Percentiles rank a stretch among this genome's conserved stretches.
These are phyloP conservation scores for Oncorhynchus mykiss DNA, from an alignment of 2,113 vertebrate genomes.

Conservation along the genomic window DNA sequence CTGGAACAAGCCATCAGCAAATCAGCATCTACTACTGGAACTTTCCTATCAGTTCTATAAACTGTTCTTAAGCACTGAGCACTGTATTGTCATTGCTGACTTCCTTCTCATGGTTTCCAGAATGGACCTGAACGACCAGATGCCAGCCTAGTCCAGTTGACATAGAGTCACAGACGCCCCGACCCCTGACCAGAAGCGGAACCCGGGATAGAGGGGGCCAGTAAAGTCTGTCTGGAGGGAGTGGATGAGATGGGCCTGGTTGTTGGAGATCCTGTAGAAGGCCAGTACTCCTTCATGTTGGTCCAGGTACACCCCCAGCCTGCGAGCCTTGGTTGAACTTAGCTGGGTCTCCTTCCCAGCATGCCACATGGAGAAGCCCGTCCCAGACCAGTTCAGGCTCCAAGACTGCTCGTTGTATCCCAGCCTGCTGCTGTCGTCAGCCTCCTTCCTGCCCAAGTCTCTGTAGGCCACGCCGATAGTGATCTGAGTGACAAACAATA, in stretches of 20 bases:
- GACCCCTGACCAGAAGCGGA: slow-evolving; percentile 69
- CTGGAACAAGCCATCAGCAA: no score
- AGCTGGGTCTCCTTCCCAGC: slow-evolving; percentile 60
- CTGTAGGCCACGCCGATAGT: slow-evolving; percentile 70
- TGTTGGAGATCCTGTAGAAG: slow-evolving; percentile 65
- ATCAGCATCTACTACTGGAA: no score
- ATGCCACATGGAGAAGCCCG: slow-evolving; percentile 72
- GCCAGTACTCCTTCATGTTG: slow-evolving; percentile 69
- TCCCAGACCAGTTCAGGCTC: slow-evolving; percentile 75
- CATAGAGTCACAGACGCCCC: slow-evolving; percentile 64
- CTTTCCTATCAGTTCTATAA: no score
- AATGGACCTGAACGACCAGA: no score
- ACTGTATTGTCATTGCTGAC: no score
- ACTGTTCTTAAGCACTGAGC: no score
- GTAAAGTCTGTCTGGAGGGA: slow-evolving; percentile 60
- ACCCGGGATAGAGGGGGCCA: slow-evolving; percentile 67
- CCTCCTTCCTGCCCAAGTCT: slow-evolving; percentile 60
- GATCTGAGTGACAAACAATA: slow-evolving; percentile 47
- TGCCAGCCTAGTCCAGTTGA: slow-evolving; percentile 48
- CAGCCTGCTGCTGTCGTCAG: slow-evolving; percentile 63
- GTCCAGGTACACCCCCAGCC: slow-evolving; percentile 74
- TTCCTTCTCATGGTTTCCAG: no score
- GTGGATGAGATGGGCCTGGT: slow-evolving; percentile 67
- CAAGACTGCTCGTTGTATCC: slow-evolving; percentile 74
- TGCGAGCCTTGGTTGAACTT: slow-evolving; percentile 58